Conservation (phyloP, 1,140 invertebrate species). For the Drosophila ogumai region DNA sequence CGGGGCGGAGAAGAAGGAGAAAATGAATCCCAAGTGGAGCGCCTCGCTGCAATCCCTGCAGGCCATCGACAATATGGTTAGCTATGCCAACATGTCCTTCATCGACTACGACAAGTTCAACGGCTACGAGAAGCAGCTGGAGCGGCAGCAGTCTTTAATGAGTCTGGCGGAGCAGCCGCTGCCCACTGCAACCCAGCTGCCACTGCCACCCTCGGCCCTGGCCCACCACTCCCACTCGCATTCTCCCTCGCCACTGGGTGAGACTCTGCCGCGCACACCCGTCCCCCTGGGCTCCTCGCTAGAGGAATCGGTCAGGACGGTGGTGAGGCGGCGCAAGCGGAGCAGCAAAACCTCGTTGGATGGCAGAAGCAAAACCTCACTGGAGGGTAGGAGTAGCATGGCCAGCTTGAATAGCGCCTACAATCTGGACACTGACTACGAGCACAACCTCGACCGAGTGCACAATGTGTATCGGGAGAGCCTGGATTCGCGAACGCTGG, state of each 20-base stretch:
- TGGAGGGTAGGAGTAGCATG: constrained; percentile 44
- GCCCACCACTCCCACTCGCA: constrained; percentile 31
- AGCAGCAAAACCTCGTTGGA: constrained; percentile 43
- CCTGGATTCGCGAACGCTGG: constrained; percentile 77
- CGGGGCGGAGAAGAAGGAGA: constrained; percentile 69
- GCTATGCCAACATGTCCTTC: constrained; percentile 84
- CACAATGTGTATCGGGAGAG: constrained; percentile 81
- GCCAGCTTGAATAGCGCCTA: constrained; percentile 59
- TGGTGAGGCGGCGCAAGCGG: constrained; percentile 37
- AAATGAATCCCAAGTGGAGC: constrained; percentile 83
- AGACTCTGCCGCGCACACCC: constrained; percentile 12
- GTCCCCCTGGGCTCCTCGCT: constrained; percentile 28
- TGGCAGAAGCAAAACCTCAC: constrained; percentile 49
- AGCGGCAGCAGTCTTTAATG: constrained; percentile 73
- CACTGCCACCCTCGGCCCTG: constrained; percentile 41
- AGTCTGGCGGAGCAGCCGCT: constrained; percentile 65
- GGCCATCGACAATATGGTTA: constrained; percentile 84
- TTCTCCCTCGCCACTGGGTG: constrained; percentile 48
- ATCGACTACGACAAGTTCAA: constrained; percentile 85
- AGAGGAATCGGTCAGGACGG: constrained; percentile 28
- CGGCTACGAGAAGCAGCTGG: constrained; percentile 80
- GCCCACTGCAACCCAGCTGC: constrained; percentile 36
- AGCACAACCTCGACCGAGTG: constrained; percentile 75
- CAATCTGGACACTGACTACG: constrained; percentile 70
- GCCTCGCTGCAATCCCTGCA: constrained; percentile 82